A percentile compares a stretch with the other conserved stretches of the same genome.
These are phyloP conservation scores for Lagocephalus sceleratus DNA, from an alignment of 2,797 vertebrate genomes.

Conservation along the genomic window DNA sequence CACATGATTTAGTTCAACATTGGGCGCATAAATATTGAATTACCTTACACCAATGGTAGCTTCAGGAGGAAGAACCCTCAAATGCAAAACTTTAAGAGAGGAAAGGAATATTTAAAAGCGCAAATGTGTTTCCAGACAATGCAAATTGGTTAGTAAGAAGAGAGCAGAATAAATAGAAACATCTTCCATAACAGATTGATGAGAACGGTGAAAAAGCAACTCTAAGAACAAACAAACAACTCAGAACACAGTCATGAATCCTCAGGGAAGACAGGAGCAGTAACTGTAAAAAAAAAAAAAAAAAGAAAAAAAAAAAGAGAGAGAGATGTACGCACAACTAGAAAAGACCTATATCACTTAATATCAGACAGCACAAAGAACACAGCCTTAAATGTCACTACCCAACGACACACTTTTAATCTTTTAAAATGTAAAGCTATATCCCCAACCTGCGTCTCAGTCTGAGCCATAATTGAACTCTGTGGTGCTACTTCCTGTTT, in stretches of 20 bases:
- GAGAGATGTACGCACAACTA: not conserved
- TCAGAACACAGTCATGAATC: not conserved
- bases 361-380: too few relatives aligned
- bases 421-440: too few relatives aligned
- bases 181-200: not conserved
- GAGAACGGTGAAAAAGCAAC: not conserved
- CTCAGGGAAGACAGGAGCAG: not conserved
- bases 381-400: too few relatives aligned
- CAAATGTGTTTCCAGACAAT: not conserved
- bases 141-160: not conserved
- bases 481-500: conserved; percentile 62
- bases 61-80: not conserved
- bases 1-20: too few relatives aligned
- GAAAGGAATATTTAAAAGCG: not conserved
- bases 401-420: too few relatives aligned
- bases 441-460: not conserved
- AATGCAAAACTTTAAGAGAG: not conserved
- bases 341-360: too few relatives aligned
- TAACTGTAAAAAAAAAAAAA: too few relatives aligned
- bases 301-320: too few relatives aligned
- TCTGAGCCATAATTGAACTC: conserved; percentile 49
- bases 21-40: too few relatives aligned
- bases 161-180: not conserved
- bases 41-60: too few relatives aligned
- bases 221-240: not conserved